Conservation (phyloP, 2,113 vertebrate species). For the Paramormyrops kingsleyae region DNA sequence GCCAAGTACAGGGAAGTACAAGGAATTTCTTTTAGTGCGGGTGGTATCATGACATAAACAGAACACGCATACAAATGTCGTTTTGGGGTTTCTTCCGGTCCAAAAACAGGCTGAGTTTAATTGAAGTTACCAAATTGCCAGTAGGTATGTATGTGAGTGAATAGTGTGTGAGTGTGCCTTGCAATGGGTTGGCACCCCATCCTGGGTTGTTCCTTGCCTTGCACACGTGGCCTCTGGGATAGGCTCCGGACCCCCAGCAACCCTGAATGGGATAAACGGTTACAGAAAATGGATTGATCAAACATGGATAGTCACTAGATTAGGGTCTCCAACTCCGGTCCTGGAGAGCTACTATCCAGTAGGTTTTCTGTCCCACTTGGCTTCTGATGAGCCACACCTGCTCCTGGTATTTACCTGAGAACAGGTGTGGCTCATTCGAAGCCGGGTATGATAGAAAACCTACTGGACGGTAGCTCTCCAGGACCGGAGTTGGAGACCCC, state of each 20-base stretch:
- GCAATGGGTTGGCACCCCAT: not conserved
- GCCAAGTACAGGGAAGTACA: no score
- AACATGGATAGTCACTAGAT: not conserved
- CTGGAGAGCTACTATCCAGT: no score
- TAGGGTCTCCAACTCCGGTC: no score
- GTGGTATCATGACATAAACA: no score
- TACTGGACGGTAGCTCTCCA: no score
- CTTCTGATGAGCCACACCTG: no score
- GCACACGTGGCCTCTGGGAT: not conserved
- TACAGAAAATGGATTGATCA: not conserved
- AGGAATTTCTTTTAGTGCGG: no score
- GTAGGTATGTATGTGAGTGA: not conserved
- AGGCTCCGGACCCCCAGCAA: not conserved
- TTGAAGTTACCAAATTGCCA: not conserved
- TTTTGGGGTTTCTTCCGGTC: not conserved
- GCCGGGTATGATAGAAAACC: no score
- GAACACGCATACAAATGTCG: not conserved
- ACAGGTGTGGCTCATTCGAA: no score
- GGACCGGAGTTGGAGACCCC: no score
- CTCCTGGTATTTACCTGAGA: no score
- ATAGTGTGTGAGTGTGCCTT: not conserved
- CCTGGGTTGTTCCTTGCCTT: not conserved
- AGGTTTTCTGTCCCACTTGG: no score
- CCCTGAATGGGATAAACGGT: not conserved
- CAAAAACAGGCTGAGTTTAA: not conserved